phyloP scores from a whole-genome alignment of 2,888 invertebrate genomes.

The Ormyrus nitidulus region DNA sequence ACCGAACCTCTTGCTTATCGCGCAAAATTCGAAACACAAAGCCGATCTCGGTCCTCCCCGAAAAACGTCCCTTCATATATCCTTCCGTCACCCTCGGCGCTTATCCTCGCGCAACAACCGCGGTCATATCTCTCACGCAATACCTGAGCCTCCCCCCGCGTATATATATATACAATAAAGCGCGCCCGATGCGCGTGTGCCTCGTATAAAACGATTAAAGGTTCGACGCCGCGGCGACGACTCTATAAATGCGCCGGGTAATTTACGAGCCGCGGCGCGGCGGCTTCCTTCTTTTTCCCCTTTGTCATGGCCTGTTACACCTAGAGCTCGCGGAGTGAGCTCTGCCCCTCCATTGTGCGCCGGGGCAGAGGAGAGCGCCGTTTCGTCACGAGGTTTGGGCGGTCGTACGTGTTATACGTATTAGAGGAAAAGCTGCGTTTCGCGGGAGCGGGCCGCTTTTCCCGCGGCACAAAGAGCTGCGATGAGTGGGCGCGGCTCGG shows the following conservation, averaged over 20 bases:
- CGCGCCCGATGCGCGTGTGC: too few relatives aligned
- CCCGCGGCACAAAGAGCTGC: too few relatives aligned
- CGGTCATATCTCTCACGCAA: too few relatives aligned
- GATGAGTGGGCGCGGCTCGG: too few relatives aligned
- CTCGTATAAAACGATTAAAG: conserved; percentile 26
- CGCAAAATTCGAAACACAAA: too few relatives aligned
- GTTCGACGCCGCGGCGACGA: background rate
- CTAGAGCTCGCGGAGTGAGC: background rate
- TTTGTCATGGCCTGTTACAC: conserved; percentile 13
- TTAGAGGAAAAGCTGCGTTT: background rate
- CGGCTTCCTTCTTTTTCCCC: background rate
- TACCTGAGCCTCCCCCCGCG: too few relatives aligned
- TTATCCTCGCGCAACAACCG: too few relatives aligned
- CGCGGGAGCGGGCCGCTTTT: background rate
- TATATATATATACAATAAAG: conserved; percentile 2
- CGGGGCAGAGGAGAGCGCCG: background rate
- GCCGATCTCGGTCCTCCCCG: too few relatives aligned
- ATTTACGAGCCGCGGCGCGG: conserved; percentile 33
- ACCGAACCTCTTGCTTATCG: too few relatives aligned
- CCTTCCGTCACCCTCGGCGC: too few relatives aligned
- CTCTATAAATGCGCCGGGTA: conserved; percentile 34
- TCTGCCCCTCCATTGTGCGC: background rate
- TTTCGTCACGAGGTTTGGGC: conserved; percentile 18
- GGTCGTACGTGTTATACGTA: background rate
- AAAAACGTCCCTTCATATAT: too few relatives aligned